phyloP scores from a whole-genome alignment of 2,113 vertebrate species.

The Cynoglossus semilaevis region DNA sequence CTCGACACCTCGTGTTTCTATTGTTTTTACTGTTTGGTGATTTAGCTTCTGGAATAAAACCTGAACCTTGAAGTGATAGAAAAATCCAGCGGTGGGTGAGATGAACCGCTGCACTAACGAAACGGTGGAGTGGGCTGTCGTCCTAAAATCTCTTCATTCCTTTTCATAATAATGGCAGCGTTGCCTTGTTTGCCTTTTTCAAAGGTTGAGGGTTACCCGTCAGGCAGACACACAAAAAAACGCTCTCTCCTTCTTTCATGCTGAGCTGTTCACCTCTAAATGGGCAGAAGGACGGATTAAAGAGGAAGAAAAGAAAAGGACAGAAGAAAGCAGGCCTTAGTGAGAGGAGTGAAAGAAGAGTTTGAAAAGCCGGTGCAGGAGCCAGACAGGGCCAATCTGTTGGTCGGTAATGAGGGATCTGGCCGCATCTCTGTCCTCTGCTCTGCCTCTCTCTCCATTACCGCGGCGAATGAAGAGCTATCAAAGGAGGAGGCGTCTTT shows the following conservation, averaged over 20 bases:
- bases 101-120: conserved; percentile 55
- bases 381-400: conserved; percentile 66
- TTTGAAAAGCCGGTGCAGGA: conserved; percentile 64
- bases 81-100: conserved; percentile 41
- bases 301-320: conserved; percentile 54
- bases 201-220: conserved; percentile 71
- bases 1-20: conserved; percentile 43
- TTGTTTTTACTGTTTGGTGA: conserved; percentile 33
- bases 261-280: conserved; percentile 71
- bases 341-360: conserved; percentile 61
- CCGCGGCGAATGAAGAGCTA: conserved; percentile 62
- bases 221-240: conserved; percentile 62
- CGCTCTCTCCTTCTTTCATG: conserved; percentile 67
- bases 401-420: conserved; percentile 67
- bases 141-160: conserved; percentile 58
- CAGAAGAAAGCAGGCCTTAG: conserved; percentile 66
- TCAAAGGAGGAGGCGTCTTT: conserved; percentile 57
- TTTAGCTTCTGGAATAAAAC: conserved; percentile 43
- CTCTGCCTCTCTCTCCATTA: conserved; percentile 31
- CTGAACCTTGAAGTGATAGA: conserved; percentile 40
- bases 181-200: conserved; percentile 70
- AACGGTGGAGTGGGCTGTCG: conserved; percentile 64
- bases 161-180: conserved; percentile 66
- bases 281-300: conserved; percentile 73
- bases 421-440: conserved; percentile 24